Evolutionary conservation across 2,113 vertebrate species (phyloP).

Genomic region (Piaya cayana): DNA sequence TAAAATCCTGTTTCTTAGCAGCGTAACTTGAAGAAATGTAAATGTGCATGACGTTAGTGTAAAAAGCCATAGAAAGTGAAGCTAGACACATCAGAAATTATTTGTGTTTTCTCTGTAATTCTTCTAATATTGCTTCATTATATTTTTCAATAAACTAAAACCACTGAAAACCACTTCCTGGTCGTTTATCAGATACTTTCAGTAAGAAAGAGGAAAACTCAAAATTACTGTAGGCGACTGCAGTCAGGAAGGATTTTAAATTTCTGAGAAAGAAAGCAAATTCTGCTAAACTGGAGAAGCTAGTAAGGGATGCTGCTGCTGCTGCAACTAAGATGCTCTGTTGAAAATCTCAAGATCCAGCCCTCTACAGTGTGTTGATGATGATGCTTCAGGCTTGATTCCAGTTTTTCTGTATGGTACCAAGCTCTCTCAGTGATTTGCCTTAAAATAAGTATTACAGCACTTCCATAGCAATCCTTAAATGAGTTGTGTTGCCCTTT

Average conservation of each 20-base stretch:
- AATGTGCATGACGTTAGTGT: background rate
- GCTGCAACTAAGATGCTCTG: background rate
- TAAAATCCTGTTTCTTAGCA: background rate
- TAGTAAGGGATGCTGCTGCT: background rate
- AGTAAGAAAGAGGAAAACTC: background rate
- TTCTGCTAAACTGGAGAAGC: background rate
- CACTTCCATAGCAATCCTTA: background rate
- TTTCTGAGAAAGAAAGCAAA: background rate
- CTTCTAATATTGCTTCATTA: background rate
- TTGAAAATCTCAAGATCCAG: background rate
- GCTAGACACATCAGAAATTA: background rate
- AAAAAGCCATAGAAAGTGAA: background rate
- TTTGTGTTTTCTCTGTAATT: background rate
- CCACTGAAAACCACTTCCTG: background rate
- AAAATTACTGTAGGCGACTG: background rate
- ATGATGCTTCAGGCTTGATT: background rate
- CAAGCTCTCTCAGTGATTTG: background rate
- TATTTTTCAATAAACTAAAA: background rate
- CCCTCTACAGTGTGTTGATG: background rate
- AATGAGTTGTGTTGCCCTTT: background rate
- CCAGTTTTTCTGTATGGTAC: background rate
- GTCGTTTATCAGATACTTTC: background rate
- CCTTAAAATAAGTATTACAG: background rate
- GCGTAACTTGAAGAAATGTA: background rate
- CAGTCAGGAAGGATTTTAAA: background rate